Percentiles rank a stretch among this genome's conserved stretches.
phyloP scores from a whole-genome alignment of 2,888 invertebrate species.

The Euzophera pinguis region DNA sequence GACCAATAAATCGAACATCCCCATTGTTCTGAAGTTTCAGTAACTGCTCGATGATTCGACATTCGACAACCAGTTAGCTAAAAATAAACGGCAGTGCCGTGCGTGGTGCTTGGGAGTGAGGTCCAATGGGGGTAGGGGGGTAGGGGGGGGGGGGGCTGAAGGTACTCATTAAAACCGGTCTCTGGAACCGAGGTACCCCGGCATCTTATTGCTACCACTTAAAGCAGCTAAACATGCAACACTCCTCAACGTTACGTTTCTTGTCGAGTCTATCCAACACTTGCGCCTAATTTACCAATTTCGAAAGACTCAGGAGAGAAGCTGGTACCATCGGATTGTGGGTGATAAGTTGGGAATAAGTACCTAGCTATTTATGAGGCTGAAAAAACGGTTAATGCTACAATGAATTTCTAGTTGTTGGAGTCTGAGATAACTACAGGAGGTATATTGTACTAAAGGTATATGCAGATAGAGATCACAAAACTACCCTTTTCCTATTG shows the following conservation, averaged over 20 bases:
- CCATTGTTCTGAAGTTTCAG: constrained; percentile 9
- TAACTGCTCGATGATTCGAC: constrained; percentile 32
- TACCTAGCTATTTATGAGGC: too few species aligned
- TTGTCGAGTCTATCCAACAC: too few species aligned
- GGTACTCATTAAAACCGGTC: constrained; percentile 36
- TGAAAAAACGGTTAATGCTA: too few species aligned
- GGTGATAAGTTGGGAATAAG: too few species aligned
- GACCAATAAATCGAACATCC: constrained; percentile 7
- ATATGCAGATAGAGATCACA: too few species aligned
- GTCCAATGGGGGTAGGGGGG: constrained; percentile 11
- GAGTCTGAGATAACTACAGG: not conserved
- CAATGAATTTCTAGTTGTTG: too few species aligned
- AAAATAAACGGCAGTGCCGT: constrained; percentile 53
- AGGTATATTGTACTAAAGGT: too few species aligned
- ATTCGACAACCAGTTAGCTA: constrained; percentile 59
- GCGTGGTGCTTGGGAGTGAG: constrained; percentile 38
- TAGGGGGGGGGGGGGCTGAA: constrained; percentile 13
- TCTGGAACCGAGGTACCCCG: constrained; percentile 24
- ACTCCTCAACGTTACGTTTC: not conserved
- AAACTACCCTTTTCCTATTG: too few species aligned
- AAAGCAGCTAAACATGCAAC: constrained; percentile 10
- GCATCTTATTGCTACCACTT: constrained; percentile 18
- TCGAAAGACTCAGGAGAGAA: too few species aligned
- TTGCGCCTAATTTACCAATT: too few species aligned
- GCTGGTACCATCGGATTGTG: too few species aligned